Evolutionary conservation across 1,140 invertebrate species (phyloP), one percentile per base, ranked within the genome.

Genomic region (Gonioctena quinquepunctata): DNA sequence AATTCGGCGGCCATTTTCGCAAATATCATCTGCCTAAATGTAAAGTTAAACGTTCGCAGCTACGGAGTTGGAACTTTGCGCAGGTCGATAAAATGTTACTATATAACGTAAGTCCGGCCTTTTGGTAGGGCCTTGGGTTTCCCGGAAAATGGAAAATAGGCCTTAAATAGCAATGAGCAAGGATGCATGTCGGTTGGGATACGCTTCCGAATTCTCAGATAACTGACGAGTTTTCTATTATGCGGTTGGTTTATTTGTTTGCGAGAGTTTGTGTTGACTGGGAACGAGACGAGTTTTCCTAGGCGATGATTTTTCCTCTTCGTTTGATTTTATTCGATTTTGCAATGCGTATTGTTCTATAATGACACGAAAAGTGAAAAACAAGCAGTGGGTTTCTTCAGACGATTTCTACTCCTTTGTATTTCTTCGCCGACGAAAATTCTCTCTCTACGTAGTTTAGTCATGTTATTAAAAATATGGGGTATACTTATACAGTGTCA

Each of bases 121-220:
- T 75, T 72, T 74, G 62, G 71, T 42, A 52, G 22, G 23, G 63
- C 28, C 68, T 56, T 18, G 21, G 63, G 61, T 61, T 63, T 64
- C 68, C 71, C 22, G 50, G 65, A 66, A 75, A 59, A 73, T 72
- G 70, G 71, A 75, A 75, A 75, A 68, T 72, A 66, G 23, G 27
- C 73, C 68, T 65, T 75, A 72, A 73, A 57, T 16, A 62, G 33
- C 28, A 33, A 42, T 42, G 33, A 13, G 11, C 33, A 42, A 3
- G 33, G 33, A 42, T 42, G 1, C 33, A 42, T 8, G n/a, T 42
- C 33, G 33, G 11, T n/a, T n/a, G n/a, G 33, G 11, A 8, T 42
- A 42, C 11, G 33, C 1, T 2, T 42, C 11, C 33, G n/a, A 42
- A 42, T 42, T 42, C 33, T 8, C 33, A 42, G 33, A 42, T 42